Evolutionary conservation across 30 jellyfish, hydroid and myxozoan genomes (phyloP), one percentile per base, ranked within the genome.

Genomic region (Aurelia aurita complex sp. Pacific): DNA sequence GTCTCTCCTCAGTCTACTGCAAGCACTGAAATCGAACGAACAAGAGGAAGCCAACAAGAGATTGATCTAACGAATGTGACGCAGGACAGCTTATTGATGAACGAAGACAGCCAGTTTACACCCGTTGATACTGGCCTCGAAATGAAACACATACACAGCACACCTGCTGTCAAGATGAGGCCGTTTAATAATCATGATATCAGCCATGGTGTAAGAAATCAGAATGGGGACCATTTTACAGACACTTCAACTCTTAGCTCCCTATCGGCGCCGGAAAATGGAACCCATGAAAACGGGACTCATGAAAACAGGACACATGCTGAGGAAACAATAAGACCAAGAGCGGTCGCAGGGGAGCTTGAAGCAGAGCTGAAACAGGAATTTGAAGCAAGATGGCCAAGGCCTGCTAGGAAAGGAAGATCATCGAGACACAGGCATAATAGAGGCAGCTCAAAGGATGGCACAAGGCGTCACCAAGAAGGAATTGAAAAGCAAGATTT

Each of bases 211-310:
- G 18, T 1, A 2, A 17, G 32, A 35, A 74, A 32, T 13, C 15
- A 35, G 18, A 23, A 51, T 4, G 76, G 68, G 10, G 77, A 34
- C 18, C 33, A 63, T 55, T 19, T 38, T 23, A 67, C 90, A 17
- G 90, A 81, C 68, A 23, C 53, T 29, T 81, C 90, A 19, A 68
- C 90, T 7, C 83, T 69, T 9, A 81, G 90, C 34, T 81, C 90
- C n/a, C 32, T 70, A 11, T 81, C 83, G 55, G 77, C 83, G 3
- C 83, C 53, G 29, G 23, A 65, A 38, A 63, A 69, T 60, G 90
- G 59, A 15, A 15, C 23, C 2, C 83, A 81, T 13, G 57, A 46
- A 46, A 63, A 69, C 59, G 84, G 59, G n/a, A 15, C 23, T 2
- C 83, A 81, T 32, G 34, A 40, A 6, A 63, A 69, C 42, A 84